These are phyloP conservation scores for Xenopus borealis DNA, from an alignment of 2,113 vertebrate genomes.

Conservation along the genomic window DNA sequence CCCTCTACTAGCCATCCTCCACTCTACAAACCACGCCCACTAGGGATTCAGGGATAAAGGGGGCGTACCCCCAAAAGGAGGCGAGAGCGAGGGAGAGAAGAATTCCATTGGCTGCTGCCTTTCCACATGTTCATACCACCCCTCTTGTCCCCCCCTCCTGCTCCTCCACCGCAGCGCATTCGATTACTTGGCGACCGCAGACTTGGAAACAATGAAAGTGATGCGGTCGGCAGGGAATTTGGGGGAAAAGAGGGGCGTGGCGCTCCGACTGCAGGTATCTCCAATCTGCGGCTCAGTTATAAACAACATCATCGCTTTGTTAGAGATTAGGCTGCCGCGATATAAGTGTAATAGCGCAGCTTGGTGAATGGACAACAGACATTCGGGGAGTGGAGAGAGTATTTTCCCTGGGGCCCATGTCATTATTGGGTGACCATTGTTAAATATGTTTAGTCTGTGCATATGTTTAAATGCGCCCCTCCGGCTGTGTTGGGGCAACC, in stretches of 20 bases:
- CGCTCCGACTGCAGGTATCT: not conserved
- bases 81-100: not conserved
- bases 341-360: no score
- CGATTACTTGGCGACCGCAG: conserved; percentile 36
- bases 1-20: conserved; percentile 24
- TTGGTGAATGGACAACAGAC: no score
- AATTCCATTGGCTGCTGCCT: conserved; percentile 10
- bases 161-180: not conserved
- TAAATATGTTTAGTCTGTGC: no score
- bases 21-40: conserved; percentile 12
- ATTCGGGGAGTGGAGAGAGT: no score
- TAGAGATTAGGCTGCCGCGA: no score
- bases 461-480: no score
- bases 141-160: not conserved
- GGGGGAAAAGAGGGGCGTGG: conserved; percentile 15
- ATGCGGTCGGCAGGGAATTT: conserved; percentile 31
- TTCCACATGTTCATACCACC: not conserved
- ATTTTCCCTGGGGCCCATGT: no score
- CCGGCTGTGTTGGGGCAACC: no score
- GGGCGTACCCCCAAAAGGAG: not conserved
- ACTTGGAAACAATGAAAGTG: conserved; percentile 41
- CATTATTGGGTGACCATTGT: no score
- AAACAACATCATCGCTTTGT: no score
- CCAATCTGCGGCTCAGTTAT: not conserved
- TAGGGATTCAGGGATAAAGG: not conserved